Conservation (phyloP, 2,797 vertebrate species). For the Pogoniulus pusillus region DNA sequence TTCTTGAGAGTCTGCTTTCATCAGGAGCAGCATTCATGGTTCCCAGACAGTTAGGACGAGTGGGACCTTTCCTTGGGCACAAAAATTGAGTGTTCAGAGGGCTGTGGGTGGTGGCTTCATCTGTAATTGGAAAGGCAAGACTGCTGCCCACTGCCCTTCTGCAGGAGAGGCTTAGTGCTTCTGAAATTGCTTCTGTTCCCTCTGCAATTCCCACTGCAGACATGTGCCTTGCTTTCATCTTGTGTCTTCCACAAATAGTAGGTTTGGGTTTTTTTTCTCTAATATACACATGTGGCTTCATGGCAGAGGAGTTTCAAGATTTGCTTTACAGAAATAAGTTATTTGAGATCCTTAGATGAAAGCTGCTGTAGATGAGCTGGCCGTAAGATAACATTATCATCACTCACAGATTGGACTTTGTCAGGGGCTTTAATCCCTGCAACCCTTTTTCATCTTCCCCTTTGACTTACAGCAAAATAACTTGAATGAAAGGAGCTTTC, state of each 20-base stretch:
- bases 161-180: not conserved
- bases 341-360: conserved; percentile 35
- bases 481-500: not conserved
- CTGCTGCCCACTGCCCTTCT: not conserved
- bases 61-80: not conserved
- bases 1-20: not conserved
- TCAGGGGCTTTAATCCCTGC: conserved; percentile 16
- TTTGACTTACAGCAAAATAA: conserved; percentile 20
- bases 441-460: conserved; percentile 1
- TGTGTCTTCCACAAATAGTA: not conserved
- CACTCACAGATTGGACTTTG: not conserved
- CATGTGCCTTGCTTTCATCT: conserved; percentile 9
- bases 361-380: conserved; percentile 22
- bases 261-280: conserved; percentile 7
- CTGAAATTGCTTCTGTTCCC: conserved; percentile 49
- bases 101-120: not conserved
- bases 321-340: conserved; percentile 13
- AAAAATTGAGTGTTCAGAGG: not conserved
- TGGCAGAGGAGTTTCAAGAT: conserved; percentile 19
- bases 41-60: not conserved
- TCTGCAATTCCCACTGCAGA: conserved; percentile 52
- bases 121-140: not conserved
- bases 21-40: not conserved
- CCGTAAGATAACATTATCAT: conserved; percentile 3
- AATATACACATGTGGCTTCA: not conserved